phyloP scores from a whole-genome alignment of 2,888 invertebrate species.

The Lepidocyrtoides sp. region DNA sequence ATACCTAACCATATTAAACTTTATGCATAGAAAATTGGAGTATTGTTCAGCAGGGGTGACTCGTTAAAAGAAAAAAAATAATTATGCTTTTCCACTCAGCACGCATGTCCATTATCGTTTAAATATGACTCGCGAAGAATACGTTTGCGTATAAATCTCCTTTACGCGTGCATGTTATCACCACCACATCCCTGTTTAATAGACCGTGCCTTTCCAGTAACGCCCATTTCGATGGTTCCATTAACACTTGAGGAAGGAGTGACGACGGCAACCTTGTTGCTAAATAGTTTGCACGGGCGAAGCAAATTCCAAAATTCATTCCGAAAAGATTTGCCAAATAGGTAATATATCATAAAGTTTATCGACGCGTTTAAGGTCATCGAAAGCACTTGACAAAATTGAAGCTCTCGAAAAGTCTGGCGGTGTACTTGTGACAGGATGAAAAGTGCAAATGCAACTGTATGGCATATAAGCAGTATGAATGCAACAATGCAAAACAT shows the following conservation, averaged over 20 bases:
- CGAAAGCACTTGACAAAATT: constrained; percentile 61
- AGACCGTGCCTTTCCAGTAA: constrained; percentile 42
- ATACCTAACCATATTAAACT: neutral
- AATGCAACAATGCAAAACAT: constrained; percentile 70
- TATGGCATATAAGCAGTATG: constrained; percentile 71
- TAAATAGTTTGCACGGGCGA: constrained; percentile 54
- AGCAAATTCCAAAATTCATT: constrained; percentile 73
- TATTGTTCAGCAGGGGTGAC: neutral
- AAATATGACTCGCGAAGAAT: neutral
- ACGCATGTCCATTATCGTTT: neutral
- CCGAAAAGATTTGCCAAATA: constrained; percentile 74
- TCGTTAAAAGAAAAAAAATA: neutral
- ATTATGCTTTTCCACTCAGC: neutral
- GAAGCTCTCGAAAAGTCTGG: constrained; percentile 65
- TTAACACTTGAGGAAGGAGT: constrained; percentile 55
- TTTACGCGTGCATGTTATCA: constrained; percentile 20
- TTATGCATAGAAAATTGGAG: neutral
- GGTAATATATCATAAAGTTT: constrained; percentile 71
- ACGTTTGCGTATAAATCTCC: neutral
- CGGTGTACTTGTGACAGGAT: constrained; percentile 57
- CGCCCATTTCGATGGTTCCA: constrained; percentile 67
- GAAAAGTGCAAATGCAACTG: constrained; percentile 59
- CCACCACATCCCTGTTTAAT: neutral
- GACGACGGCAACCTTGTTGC: constrained; percentile 45
- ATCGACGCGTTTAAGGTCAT: constrained; percentile 71